Percentiles rank a stretch among this genome's conserved stretches.
Conservation (phyloP, 2,888 invertebrate species). For the Drosophila nr. perissopoda region DNA sequence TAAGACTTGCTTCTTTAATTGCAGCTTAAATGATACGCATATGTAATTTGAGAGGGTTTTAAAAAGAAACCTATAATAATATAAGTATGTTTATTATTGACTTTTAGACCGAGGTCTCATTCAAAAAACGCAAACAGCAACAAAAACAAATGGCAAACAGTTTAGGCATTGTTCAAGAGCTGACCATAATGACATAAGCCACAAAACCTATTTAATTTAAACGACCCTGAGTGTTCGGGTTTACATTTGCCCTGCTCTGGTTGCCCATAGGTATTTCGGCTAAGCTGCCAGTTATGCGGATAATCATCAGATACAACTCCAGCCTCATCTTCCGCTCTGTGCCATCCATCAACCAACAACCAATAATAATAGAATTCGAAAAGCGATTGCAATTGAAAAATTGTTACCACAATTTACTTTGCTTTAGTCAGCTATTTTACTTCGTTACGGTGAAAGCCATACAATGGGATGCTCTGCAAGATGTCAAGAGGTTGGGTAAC, state of each 20-base stretch:
- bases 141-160: constrained; percentile 37
- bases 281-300: constrained; percentile 35
- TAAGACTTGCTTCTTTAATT: constrained; percentile 37
- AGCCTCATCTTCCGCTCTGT: constrained; percentile 24
- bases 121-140: constrained; percentile 39
- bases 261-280: constrained; percentile 18
- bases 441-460: constrained; percentile 37
- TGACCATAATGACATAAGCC: constrained; percentile 69
- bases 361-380: constrained; percentile 69
- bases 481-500: constrained; percentile 68
- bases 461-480: constrained; percentile 51
- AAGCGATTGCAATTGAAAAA: constrained; percentile 70
- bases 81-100: constrained; percentile 42
- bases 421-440: constrained; percentile 5
- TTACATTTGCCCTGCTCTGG: constrained; percentile 11
- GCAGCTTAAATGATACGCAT: constrained; percentile 13
- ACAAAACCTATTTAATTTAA: constrained; percentile 70
- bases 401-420: constrained; percentile 60
- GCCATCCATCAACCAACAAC: constrained; percentile 61
- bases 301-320: constrained; percentile 20
- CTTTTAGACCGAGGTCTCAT: constrained; percentile 61
- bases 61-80: constrained; percentile 14
- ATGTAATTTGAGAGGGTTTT: constrained; percentile 21
- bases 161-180: constrained; percentile 56
- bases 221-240: constrained; percentile 60